Evolutionary conservation across 2,113 vertebrate genomes (phyloP).

Genomic region (Tyrannus savana): DNA sequence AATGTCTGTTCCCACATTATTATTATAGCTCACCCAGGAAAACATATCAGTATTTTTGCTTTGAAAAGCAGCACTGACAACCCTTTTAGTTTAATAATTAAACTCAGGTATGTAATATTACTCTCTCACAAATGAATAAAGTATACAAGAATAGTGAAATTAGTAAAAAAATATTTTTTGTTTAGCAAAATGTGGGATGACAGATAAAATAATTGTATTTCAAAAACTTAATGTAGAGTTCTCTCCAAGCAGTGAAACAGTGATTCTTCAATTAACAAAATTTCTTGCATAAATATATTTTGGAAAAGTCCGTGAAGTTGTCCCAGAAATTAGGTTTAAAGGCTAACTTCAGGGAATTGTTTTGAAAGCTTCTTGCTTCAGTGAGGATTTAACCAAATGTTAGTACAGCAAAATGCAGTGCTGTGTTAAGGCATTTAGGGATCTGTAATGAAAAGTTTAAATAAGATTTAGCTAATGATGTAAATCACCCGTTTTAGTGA

Average conservation of each 20-base stretch:
- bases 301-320: not conserved
- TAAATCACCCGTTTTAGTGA: slow-evolving; percentile 11
- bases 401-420: not conserved
- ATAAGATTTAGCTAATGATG: slow-evolving; percentile 29
- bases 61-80: not conserved
- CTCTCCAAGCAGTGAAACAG: not conserved
- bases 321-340: not conserved
- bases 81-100: not conserved
- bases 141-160: not conserved
- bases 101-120: not conserved
- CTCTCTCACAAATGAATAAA: not conserved
- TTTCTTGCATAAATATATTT: not conserved
- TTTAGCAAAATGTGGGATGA: not conserved
- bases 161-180: not conserved
- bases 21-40: not conserved
- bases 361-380: not conserved
- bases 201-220: not conserved
- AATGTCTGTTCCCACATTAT: not conserved
- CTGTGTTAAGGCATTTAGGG: not conserved
- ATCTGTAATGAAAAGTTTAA: slow-evolving; percentile 31
- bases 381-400: not conserved
- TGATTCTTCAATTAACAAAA: not conserved
- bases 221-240: not conserved
- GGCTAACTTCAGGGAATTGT: not conserved
- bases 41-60: not conserved